phyloP scores from a whole-genome alignment of 2,113 vertebrate genomes.

The Trinectes maculatus region DNA sequence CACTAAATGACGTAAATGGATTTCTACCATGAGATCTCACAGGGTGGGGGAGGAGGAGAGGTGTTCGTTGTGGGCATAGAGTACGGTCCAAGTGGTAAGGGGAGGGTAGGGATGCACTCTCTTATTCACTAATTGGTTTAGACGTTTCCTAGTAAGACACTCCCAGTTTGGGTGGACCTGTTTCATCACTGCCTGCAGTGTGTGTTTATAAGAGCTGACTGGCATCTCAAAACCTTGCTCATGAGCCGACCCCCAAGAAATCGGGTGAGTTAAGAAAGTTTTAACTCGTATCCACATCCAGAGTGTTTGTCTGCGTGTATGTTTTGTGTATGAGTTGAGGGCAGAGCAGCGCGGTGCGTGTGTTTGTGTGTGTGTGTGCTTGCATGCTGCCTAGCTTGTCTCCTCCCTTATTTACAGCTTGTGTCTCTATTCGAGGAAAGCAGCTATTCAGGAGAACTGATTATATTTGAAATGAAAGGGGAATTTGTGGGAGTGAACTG shows the following conservation, averaged over 20 bases:
- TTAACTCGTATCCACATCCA: neutral
- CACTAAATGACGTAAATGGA: slow-evolving; percentile 93
- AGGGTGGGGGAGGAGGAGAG: slow-evolving; percentile 68
- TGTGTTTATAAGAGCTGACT: slow-evolving; percentile 79
- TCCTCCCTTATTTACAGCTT: slow-evolving; percentile 33
- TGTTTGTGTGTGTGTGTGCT: slow-evolving; percentile 25
- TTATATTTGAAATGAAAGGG: neutral
- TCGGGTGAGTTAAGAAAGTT: slow-evolving; percentile 85
- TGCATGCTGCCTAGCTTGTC: slow-evolving; percentile 72
- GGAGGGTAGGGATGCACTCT: slow-evolving; percentile 68
- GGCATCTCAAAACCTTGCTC: slow-evolving; percentile 67
- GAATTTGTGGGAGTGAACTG: slow-evolving; percentile 2
- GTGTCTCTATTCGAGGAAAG: slow-evolving; percentile 5
- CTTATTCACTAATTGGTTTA: slow-evolving; percentile 86
- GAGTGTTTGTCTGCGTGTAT: slow-evolving; percentile 21
- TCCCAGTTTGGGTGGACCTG: slow-evolving; percentile 86
- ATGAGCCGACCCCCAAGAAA: slow-evolving; percentile 83
- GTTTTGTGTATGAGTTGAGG: slow-evolving; percentile 10
- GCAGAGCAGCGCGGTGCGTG: neutral
- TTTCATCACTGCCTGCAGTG: slow-evolving; percentile 61
- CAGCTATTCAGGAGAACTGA: slow-evolving; percentile 27
- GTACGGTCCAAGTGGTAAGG: slow-evolving; percentile 49
- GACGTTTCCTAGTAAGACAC: slow-evolving; percentile 84
- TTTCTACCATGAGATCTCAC: slow-evolving; percentile 77
- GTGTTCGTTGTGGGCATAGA: slow-evolving; percentile 62